Conservation (phyloP, 2,113 vertebrate species). For the Dipodomys ordii region DNA sequence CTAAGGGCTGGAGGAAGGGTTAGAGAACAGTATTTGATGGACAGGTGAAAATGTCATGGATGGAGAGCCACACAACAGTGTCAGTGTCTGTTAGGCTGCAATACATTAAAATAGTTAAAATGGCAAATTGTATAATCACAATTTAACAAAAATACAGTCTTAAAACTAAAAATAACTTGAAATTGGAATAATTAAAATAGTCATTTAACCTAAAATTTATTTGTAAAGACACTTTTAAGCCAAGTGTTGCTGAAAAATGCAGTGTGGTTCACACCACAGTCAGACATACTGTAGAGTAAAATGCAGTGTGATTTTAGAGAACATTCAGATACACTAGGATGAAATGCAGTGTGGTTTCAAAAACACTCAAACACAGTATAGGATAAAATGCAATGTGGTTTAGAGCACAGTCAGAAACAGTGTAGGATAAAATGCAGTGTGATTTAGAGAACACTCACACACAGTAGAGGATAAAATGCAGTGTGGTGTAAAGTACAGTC, state of each 20-base stretch:
- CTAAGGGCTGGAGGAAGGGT: not conserved
- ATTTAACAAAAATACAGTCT: not conserved
- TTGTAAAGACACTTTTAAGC: slow-evolving; percentile 33
- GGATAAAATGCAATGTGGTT: not conserved
- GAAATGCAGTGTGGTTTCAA: not conserved
- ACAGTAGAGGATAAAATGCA: not conserved
- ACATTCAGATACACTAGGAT: not conserved
- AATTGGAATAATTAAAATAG: slow-evolving; percentile 42
- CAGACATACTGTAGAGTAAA: not conserved
- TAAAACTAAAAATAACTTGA: slow-evolving; percentile 19
- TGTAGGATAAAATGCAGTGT: not conserved
- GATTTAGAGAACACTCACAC: slow-evolving; percentile 4
- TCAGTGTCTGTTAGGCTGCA: not conserved
- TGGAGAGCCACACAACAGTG: not conserved
- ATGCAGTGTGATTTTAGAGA: slow-evolving; percentile 2
- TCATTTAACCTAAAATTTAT: slow-evolving; percentile 42
- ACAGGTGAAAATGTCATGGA: not conserved
- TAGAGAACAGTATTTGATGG: not conserved
- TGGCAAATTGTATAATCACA: not conserved
- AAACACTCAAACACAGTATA: not conserved
- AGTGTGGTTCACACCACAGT: not conserved
- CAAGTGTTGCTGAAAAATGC: slow-evolving; percentile 13
- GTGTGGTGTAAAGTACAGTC: not conserved
- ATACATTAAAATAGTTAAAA: not conserved
- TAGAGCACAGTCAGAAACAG: not conserved